A percentile compares a stretch with the other conserved stretches of the same genome.
phyloP scores from a whole-genome alignment of 2,113 vertebrate genomes.

The Thymallus thymallus region DNA sequence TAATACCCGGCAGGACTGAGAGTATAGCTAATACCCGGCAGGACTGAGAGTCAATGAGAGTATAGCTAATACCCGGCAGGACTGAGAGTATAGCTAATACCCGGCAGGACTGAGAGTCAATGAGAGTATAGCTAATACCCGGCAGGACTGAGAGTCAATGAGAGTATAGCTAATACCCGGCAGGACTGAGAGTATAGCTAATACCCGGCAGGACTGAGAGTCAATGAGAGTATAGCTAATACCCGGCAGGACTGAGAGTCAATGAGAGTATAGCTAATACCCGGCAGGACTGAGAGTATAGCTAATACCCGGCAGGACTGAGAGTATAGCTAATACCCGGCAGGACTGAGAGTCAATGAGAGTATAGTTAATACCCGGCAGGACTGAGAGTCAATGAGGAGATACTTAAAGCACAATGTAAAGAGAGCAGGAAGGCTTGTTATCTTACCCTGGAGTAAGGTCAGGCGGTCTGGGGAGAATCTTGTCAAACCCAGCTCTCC shows the following conservation, averaged over 20 bases:
- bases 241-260: background rate
- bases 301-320: too few relatives aligned
- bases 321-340: too few relatives aligned
- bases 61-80: too few relatives aligned
- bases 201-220: background rate
- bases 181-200: too few relatives aligned
- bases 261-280: background rate
- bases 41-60: background rate
- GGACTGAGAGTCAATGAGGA: background rate
- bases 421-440: background rate
- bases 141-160: background rate
- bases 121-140: background rate
- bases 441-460: constrained; percentile 76
- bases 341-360: background rate
- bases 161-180: too few relatives aligned
- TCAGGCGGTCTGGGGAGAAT: constrained; percentile 84
- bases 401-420: background rate
- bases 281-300: background rate
- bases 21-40: too few relatives aligned
- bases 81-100: too few relatives aligned
- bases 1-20: too few relatives aligned
- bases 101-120: background rate
- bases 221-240: background rate
- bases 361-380: too few relatives aligned
- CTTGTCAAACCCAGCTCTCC: constrained; percentile 80